Percentiles rank a stretch among this genome's conserved stretches.
Conservation (phyloP, 1,140 invertebrate species). For the Helicoverpa armigera region DNA sequence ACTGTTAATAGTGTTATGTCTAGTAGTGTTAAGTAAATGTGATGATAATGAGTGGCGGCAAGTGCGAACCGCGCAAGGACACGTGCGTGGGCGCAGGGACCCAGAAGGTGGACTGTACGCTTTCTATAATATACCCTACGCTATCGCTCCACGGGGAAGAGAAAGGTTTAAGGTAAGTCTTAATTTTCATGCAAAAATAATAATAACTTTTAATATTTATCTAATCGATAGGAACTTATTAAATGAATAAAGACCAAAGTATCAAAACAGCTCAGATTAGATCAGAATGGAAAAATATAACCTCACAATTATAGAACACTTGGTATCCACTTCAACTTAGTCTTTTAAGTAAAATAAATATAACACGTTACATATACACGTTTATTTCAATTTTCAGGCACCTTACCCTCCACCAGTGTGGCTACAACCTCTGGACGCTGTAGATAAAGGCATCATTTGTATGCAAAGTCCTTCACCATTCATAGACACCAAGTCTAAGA, state of each 20-base stretch:
- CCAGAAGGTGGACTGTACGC: conserved; percentile 32
- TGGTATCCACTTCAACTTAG: too few species aligned
- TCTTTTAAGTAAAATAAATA: too few species aligned
- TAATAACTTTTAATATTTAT: neutral
- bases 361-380: too few species aligned
- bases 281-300: too few species aligned
- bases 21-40: too few species aligned
- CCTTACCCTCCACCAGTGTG: conserved; percentile 62
- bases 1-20: too few species aligned
- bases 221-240: too few species aligned
- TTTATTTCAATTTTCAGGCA: conserved; percentile 50
- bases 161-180: conserved; percentile 56
- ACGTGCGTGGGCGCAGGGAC: conserved; percentile 55
- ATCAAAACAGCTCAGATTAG: too few species aligned
- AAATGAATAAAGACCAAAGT: too few species aligned
- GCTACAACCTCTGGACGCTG: conserved; percentile 62
- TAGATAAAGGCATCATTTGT: conserved; percentile 63
- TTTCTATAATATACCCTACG: conserved; percentile 59
- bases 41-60: conserved; percentile 32
- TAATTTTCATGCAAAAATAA: neutral
- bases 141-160: conserved; percentile 53
- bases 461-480: conserved; percentile 53
- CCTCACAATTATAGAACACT: too few species aligned
- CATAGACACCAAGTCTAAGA: conserved; percentile 15
- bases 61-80: conserved; percentile 51